Percentiles rank a stretch among this genome's conserved stretches.
These are phyloP conservation scores for Eurytoma californica DNA, from an alignment of 2,888 invertebrate genomes.

Conservation along the genomic window DNA sequence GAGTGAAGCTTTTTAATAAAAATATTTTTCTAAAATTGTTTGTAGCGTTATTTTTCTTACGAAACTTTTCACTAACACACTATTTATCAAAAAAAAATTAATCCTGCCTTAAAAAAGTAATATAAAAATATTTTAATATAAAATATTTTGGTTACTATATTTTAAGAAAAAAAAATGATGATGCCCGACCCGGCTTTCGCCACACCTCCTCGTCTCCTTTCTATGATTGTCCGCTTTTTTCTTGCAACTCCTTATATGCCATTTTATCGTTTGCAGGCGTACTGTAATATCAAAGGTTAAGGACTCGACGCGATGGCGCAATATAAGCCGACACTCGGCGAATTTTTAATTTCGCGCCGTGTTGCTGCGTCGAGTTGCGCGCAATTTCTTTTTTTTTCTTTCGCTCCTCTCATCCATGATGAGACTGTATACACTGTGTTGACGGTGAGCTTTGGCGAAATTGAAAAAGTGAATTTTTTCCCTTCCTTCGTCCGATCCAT, in stretches of 20 bases:
- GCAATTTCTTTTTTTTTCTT: constrained; percentile 11
- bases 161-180: neutral
- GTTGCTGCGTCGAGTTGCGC: neutral
- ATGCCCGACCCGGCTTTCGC: too few relatives aligned
- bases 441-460: constrained; percentile 32
- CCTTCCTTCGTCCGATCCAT: constrained; percentile 3
- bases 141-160: neutral
- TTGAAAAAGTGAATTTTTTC: constrained; percentile 44
- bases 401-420: neutral
- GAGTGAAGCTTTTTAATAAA: too few relatives aligned
- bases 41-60: too few relatives aligned
- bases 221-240: too few relatives aligned
- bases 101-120: neutral
- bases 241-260: neutral
- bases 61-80: too few relatives aligned
- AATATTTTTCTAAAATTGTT: too few relatives aligned
- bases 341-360: constrained; percentile 51
- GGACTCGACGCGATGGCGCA: constrained; percentile 17
- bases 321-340: constrained; percentile 26
- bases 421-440: constrained; percentile 5
- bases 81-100: too few relatives aligned
- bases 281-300: constrained; percentile 35
- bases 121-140: neutral
- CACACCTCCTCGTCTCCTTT: too few relatives aligned
- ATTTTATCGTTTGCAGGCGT: constrained; percentile 1